Evolutionary conservation across 2,888 invertebrate genomes (phyloP).

Genomic region (Lamellibrachia satsuma): DNA sequence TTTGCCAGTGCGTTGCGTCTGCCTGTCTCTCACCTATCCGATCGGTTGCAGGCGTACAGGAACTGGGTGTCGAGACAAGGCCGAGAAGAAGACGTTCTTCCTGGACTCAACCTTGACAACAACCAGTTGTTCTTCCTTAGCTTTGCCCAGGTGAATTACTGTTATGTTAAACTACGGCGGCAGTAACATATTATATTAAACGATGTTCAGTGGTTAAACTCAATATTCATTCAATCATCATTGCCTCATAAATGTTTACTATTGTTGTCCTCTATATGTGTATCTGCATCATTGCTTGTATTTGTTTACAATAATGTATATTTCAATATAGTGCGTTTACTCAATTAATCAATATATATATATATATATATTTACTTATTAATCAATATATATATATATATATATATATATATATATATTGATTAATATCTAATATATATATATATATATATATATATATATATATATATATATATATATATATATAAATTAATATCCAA

Average conservation of each 20-base stretch:
- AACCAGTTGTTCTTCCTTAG: slow-evolving; percentile 67
- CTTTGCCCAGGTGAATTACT: slow-evolving; percentile 62
- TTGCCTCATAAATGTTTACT: not conserved
- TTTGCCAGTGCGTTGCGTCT: no score
- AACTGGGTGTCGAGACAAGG: slow-evolving; percentile 48
- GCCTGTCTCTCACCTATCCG: slow-evolving; percentile 53
- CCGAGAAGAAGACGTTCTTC: slow-evolving; percentile 56
- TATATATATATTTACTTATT: not conserved
- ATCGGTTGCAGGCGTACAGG: slow-evolving; percentile 49
- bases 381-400: not conserved
- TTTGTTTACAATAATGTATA: no score
- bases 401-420: not conserved
- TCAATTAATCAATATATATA: no score
- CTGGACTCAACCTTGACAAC: slow-evolving; percentile 63
- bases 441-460: slow-evolving; percentile 25
- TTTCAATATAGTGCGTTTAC: no score
- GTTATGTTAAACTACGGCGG: not conserved
- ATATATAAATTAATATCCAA: not conserved
- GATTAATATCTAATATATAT: not conserved
- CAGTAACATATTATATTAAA: not conserved
- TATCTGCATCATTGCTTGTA: no score
- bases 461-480: slow-evolving; percentile 18
- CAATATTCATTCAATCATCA: not conserved
- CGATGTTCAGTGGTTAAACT: not conserved
- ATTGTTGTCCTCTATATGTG: not conserved